These are phyloP conservation scores for Hyles vespertilio DNA, from an alignment of 1,140 invertebrate genomes.

Conservation along the genomic window DNA sequence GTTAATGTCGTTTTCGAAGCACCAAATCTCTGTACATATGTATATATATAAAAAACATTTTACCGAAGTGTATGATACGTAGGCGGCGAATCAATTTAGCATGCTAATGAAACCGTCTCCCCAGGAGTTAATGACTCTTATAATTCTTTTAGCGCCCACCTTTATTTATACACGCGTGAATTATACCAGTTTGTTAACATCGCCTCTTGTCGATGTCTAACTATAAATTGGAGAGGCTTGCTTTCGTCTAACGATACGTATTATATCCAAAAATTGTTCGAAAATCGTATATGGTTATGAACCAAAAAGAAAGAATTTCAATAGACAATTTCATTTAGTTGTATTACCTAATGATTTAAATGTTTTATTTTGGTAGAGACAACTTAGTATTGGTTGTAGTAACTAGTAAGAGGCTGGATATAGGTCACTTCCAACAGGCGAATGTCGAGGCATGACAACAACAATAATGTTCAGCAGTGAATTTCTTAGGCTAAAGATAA, in stretches of 20 bases:
- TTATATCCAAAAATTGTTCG: background rate
- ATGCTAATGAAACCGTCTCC: slow-evolving; percentile 36
- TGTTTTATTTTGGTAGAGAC: too few species aligned
- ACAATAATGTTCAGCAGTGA: too few species aligned
- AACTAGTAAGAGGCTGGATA: too few species aligned
- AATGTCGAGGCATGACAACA: too few species aligned
- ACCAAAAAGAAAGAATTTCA: too few species aligned
- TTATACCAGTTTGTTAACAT: slow-evolving; percentile 26
- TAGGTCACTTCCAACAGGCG: too few species aligned
- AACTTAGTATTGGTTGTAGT: too few species aligned
- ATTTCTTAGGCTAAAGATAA: too few species aligned
- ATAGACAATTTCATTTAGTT: too few species aligned
- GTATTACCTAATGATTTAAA: too few species aligned
- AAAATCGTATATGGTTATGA: too few species aligned
- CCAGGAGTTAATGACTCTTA: slow-evolving; percentile 33
- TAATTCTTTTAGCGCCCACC: slow-evolving; percentile 26
- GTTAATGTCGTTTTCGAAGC: too few species aligned
- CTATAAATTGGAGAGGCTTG: background rate
- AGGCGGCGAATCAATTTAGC: slow-evolving; percentile 48
- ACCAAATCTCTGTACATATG: background rate
- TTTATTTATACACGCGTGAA: slow-evolving; percentile 15
- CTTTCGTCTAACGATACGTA: background rate
- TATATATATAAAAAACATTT: slow-evolving; percentile 8
- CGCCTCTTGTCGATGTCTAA: slow-evolving; percentile 15
- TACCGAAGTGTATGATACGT: slow-evolving; percentile 18